Base-by-base conservation (phyloP, 2,888 invertebrate genomes). In the Ctenicera cuprea region DNA sequence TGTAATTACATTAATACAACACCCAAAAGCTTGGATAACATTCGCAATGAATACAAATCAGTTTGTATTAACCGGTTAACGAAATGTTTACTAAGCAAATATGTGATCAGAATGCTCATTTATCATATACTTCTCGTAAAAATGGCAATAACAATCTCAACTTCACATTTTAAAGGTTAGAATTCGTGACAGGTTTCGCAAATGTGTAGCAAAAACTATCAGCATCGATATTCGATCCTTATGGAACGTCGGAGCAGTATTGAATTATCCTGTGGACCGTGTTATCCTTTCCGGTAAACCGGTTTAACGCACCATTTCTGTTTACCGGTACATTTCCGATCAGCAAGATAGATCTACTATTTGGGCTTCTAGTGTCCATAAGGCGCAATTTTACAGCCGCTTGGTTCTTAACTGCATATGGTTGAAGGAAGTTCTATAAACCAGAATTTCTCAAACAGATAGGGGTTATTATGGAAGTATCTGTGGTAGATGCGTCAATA, bases 251-350 rank as follows among this genome's bases (percentile, higher is more conserved):
- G 20, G 30, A 71, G 33, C 65, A 43, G 71, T 64, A 71, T 71
- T 71, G 71, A 73, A 76, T 73, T 73, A 76, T 73, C 76, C 71
- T 57, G 37, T 68, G 64, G 71, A 71, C 70, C 73, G 76, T 76
- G 70, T 73, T 74, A 69, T 71, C 76, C 74, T 74, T 54, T 70
- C 65, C 74, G 74, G 74, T 74, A 73, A 74, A 71, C 76, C 71
- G 68, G 71, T 76, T 71, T 76, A 74, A 76, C 76, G 76, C 74
- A 69, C 71, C 74, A 76, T 76, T 76, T 74, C 76, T 64, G 62
- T 74, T 71, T 76, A 72, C 74, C 65, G 74, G 68, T 64, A 66
- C 76, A 68, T 70, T 71, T 71, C 66, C 66, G 65, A 71, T 71
- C 71, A 50, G 41, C 45, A 62, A 63, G 72, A 68, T 68, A 63